Base-by-base conservation (phyloP, 2,797 vertebrate genomes). In the Myripristis jacobus region DNA sequence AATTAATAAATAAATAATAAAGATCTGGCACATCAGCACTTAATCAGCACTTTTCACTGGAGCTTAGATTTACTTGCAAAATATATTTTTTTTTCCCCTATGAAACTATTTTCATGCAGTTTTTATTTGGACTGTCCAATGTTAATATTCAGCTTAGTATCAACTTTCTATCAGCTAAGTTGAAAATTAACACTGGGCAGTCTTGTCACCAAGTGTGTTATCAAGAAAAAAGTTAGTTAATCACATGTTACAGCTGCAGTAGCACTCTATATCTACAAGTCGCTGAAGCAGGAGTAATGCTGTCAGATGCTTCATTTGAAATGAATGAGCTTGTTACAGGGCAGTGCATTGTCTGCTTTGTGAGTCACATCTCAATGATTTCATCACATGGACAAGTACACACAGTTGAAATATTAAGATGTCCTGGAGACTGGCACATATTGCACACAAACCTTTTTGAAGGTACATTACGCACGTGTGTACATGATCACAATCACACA, bases 401-500 rank as follows among this genome's bases (percentile, higher is more conserved):
- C 11, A 44, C 3, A 44, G 15, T 9, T 36, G 7, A 36, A 36
- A 36, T 36, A 36, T 36, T 8, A 36, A 11, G 34, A 36, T 38
- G 36, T 38, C 36, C 36, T 38, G 36, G 36, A 38, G 7, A 36
- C 27, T 29, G 27, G 6, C 27, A 29, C 27, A 29, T 29, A 29
- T 29, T n/a, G 27, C 27, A 29, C 27, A 29, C 27, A 29, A 29
- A 6, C 27, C 3, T 29, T 29, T 29, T 29, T 29, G 60, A 73
- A 19, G 31, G 15, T 6, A 66, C 29, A 34, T 6, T 12, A 60
- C n/a, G 59, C 12, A 41, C 2, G 70, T 29, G 64, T 52, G 60
- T 16, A 34, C 18, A 25, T 15, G 16, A n/a, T n/a, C 1, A 11
- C 27, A 62, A 82, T 69, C 50, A 13, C 22, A 76, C 54, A 47